Evolutionary conservation across 2,888 invertebrate species (phyloP).

Genomic region (Myopa testacea): DNA sequence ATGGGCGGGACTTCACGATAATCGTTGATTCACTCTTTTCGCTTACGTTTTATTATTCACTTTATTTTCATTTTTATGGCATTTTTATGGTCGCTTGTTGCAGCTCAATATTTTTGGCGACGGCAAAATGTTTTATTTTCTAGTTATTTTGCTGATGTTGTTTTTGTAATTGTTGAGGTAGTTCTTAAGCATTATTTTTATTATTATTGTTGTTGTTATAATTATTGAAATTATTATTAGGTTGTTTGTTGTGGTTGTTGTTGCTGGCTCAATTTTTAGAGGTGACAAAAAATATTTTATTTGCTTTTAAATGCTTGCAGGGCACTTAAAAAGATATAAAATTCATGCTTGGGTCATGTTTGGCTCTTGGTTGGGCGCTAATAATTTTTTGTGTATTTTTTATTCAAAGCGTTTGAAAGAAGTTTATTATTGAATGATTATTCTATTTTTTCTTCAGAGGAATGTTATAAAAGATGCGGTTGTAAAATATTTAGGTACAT

Average conservation of each 20-base stretch:
- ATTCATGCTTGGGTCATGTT: too few species aligned
- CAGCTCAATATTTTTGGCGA: slow-evolving; percentile 42
- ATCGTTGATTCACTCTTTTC: slow-evolving; percentile 44
- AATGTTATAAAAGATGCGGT: too few species aligned
- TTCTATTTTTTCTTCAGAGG: too few species aligned
- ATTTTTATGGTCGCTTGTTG: slow-evolving; percentile 40
- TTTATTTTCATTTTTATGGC: slow-evolving; percentile 41
- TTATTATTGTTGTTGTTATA: slow-evolving; percentile 57
- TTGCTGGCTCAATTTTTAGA: slow-evolving; percentile 56
- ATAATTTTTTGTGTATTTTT: too few species aligned
- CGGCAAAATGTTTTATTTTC: slow-evolving; percentile 43
- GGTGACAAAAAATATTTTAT: slow-evolving; percentile 60
- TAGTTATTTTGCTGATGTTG: slow-evolving; percentile 26
- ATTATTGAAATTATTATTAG: slow-evolving; percentile 65
- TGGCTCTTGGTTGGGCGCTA: too few species aligned
- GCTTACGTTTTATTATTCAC: slow-evolving; percentile 43
- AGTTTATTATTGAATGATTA: too few species aligned
- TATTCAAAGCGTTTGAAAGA: too few species aligned
- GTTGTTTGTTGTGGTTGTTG: slow-evolving; percentile 49
- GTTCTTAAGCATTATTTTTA: slow-evolving; percentile 9
- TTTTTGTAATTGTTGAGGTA: slow-evolving; percentile 33
- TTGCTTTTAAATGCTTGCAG: slow-evolving; percentile 59
- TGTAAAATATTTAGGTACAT: too few species aligned
- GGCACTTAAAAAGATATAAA: too few species aligned
- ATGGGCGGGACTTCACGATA: slow-evolving; percentile 45